phyloP scores from a whole-genome alignment of 2,113 vertebrate species.

The Sturnus vulgaris region DNA sequence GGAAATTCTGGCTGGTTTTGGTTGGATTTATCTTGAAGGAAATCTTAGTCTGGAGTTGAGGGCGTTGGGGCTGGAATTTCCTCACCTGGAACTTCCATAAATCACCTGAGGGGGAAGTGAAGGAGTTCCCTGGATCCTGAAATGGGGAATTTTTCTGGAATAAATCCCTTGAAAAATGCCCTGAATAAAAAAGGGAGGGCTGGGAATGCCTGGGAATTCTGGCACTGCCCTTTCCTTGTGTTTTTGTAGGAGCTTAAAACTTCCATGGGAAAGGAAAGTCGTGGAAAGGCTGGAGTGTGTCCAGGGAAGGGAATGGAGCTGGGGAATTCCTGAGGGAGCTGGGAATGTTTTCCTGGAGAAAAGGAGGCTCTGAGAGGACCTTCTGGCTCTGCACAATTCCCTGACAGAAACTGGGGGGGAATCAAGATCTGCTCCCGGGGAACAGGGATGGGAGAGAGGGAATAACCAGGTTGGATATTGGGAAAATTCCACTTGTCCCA shows the following conservation, averaged over 20 bases:
- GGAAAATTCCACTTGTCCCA: neutral
- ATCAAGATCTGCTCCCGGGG: neutral
- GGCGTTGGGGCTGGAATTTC: neutral
- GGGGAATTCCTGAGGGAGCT: neutral
- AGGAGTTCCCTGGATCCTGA: neutral
- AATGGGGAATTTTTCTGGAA: neutral
- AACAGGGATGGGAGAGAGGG: neutral
- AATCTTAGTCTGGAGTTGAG: neutral
- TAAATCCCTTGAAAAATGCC: neutral
- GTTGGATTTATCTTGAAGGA: neutral
- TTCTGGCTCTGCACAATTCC: neutral
- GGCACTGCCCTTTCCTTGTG: neutral
- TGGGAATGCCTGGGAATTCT: neutral
- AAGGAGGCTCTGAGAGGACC: neutral
- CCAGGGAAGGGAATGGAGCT: neutral
- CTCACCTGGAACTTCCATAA: rapidly evolving
- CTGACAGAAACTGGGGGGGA: neutral
- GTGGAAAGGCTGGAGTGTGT: neutral
- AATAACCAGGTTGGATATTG: neutral
- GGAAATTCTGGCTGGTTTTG: rapidly evolving
- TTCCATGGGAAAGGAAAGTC: neutral
- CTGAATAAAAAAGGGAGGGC: neutral
- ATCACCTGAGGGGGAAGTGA: neutral
- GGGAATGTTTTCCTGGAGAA: neutral
- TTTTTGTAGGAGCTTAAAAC: neutral